Percentiles rank a stretch among this genome's conserved stretches.
phyloP scores from a whole-genome alignment of 2,797 vertebrate species.

The Melanotaenia pygmaea region DNA sequence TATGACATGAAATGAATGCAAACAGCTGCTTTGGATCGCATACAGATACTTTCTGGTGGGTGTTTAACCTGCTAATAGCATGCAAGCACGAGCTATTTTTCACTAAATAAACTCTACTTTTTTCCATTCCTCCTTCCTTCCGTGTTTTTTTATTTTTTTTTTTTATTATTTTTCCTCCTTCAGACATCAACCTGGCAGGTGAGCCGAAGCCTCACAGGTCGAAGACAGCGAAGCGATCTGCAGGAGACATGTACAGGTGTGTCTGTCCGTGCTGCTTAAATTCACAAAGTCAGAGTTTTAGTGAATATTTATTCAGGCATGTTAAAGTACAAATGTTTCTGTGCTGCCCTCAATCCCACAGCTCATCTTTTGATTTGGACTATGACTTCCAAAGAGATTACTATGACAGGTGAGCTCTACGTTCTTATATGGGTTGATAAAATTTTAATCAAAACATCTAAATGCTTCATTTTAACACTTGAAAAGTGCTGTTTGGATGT shows the following conservation, averaged over 20 bases:
- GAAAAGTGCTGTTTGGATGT: no score
- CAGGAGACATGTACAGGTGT: slow-evolving; percentile 93
- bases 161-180: slow-evolving; percentile 11
- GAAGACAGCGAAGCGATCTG: slow-evolving; percentile 88
- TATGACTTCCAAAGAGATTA: slow-evolving; percentile 93
- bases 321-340: neutral
- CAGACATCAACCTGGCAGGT: slow-evolving; percentile 91
- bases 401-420: slow-evolving; percentile 85
- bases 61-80: slow-evolving; percentile 5
- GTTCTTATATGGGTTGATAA: neutral
- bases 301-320: neutral
- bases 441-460: neutral
- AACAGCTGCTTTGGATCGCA: neutral
- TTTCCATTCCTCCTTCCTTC: neutral
- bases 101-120: neutral
- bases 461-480: no score
- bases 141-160: neutral
- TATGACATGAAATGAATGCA: neutral
- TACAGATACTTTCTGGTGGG: neutral
- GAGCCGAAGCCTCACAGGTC: slow-evolving; percentile 90
- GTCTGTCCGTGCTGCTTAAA: slow-evolving; percentile 24
- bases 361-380: slow-evolving; percentile 85
- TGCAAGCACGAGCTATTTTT: neutral
- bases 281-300: neutral
- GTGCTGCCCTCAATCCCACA: slow-evolving; percentile 29